Base-by-base conservation (phyloP, 35 echinoderm and acorn worm genomes). In the Strongylocentrotus purpuratus region DNA sequence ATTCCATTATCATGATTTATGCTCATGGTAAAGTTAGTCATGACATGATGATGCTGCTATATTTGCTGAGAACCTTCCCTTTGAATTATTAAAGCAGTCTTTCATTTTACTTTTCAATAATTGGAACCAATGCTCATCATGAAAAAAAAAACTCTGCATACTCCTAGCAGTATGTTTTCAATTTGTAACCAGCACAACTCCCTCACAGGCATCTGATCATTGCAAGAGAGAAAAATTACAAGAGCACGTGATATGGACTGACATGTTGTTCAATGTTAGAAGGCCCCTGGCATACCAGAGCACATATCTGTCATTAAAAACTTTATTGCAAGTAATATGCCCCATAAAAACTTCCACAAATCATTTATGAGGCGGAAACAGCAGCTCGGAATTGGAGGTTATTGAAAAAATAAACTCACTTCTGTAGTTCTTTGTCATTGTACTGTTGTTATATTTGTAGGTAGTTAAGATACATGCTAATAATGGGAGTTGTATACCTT, bases 251-350 rank as follows among this genome's bases (percentile, higher is more conserved):
- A 78, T 78, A 78, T 28, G 2, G 25, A 78, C 65, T 78, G 65
- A 78, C 65, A 78, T 78, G 22, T 78, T 78, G 65, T 28, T n/a
- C 15, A 28, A 78, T 78, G 65, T 78, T 78, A 28, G 65, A 78
- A 78, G 65, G 65, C 25, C 65, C 65, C 65, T 17, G 1, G 87
- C 87, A 89, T 89, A 46, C 87, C 87, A 45, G 33, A 17, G 87
- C 87, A 89, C 87, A 89, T 89, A 89, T 33, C 87, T 89, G 87
- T 89, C 87, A 89, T 89, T 89, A 89, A 89, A 89, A 89, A 89
- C 87, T 89, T 89, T 89, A 89, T 89, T 89, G 87, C 32, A 89
- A 89, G 87, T 89, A 89, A 89, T 89, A 89, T n/a, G 87, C n/a
- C 33, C 87, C 33, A 89, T 89, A 89, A 41, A 89, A 89, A 89